Conservation (phyloP, 2,888 invertebrate species). For the Mantis religiosa region DNA sequence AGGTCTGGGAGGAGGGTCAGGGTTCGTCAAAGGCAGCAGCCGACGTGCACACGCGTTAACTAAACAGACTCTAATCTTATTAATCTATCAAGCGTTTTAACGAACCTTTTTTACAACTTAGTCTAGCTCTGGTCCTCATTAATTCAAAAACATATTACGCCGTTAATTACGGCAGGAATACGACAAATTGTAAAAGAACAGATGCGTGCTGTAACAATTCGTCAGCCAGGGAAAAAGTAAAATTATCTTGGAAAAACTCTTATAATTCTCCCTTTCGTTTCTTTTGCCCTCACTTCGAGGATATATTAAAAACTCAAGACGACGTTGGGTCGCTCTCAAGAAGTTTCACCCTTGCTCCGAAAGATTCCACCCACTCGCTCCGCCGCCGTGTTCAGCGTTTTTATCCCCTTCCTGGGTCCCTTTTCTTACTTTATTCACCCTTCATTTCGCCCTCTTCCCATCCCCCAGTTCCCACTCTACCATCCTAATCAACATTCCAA, state of each 20-base stretch:
- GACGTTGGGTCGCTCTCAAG: conserved; percentile 18
- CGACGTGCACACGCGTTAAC: too few relatives aligned
- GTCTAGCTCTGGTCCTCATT: background rate
- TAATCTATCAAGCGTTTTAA: too few relatives aligned
- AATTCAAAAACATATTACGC: background rate
- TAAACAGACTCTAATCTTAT: too few relatives aligned
- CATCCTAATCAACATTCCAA: conserved; percentile 31
- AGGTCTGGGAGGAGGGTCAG: too few relatives aligned
- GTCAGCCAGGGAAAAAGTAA: background rate
- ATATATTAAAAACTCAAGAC: conserved; percentile 27
- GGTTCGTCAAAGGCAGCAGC: too few relatives aligned
- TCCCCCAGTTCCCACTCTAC: conserved; percentile 27
- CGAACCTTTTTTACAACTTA: too few relatives aligned
- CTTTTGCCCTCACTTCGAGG: background rate
- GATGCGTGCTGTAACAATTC: background rate
- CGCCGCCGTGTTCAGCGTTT: conserved; percentile 26
- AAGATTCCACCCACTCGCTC: conserved; percentile 36
- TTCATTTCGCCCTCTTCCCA: conserved; percentile 36
- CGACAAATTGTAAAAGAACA: background rate
- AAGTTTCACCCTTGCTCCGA: background rate
- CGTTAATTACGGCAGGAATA: background rate
- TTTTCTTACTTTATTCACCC: conserved; percentile 35
- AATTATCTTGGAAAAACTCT: conserved; percentile 18
- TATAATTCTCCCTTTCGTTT: background rate
- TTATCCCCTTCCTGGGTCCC: background rate